Evolutionary conservation across 2,797 vertebrate species (phyloP), one percentile per base, ranked within the genome.

Genomic region (Acrossocheilus wenchowensis): DNA sequence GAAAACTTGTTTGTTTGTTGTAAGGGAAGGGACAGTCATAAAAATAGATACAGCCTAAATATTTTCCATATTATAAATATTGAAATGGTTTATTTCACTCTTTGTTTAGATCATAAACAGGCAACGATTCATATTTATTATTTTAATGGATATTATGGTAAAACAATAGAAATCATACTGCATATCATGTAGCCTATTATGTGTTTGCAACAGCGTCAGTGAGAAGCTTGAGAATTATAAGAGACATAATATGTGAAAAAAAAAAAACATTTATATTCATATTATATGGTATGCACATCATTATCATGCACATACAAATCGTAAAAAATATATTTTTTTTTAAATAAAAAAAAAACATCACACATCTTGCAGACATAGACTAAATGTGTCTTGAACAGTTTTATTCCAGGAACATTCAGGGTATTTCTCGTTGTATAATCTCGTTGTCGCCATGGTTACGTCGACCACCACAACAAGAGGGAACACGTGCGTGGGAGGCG

Each of bases 361-460:
- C 23, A 45, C 41, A 45, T 3, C 71, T 48, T 15, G 21, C 21
- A 60, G 3, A 73, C 9, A 15, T 50, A 4, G 4, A 8, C n/a
- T 30, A 19, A 75, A 11, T 19, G 7, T 30, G 8, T 5, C 21
- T 45, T 43, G 5, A 43, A 14, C 23, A 26, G 43, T 43, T 19
- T 26, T 10, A 26, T 43, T 62, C 21, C 11, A 78, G 54, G 62
- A 26, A 43, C 6, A 41, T 39, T 60, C 2, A 21, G 34, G 21
- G 23, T 15, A 14, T 52, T 52, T 39, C 19, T 10, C 4, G 6
- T 48, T 81, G 17, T 36, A n/a, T 39, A 50, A 69, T 68, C n/a
- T 41, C 30, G 68, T n/a, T 43, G 74, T 85, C 77, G 30, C 82
- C 57, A 66, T 82, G 79, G 86, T 85, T 68, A 87, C 83, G 6